A percentile compares a stretch with the other conserved stretches of the same genome.
Evolutionary conservation across 64 coral and sea anemone species (phyloP).

Genomic region (Orbicella faveolata): DNA sequence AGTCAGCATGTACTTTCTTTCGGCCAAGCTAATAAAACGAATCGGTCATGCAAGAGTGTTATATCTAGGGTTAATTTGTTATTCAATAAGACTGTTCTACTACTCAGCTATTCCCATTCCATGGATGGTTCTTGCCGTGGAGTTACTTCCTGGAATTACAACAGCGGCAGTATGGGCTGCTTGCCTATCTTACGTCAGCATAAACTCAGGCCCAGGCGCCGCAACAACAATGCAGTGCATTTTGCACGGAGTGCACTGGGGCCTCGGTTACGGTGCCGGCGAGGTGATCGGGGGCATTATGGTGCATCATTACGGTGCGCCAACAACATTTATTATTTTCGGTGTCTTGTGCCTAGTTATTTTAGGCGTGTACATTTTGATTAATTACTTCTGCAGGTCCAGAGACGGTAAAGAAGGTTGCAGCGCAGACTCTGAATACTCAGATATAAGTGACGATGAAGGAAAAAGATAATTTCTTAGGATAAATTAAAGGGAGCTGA

Average conservation of each 20-base stretch:
- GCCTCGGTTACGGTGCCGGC: conserved; percentile 97
- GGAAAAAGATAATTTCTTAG: not conserved
- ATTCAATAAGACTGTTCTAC: conserved; percentile 89
- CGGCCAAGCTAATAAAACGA: conserved; percentile 90
- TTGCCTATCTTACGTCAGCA: conserved; percentile 94
- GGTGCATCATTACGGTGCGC: conserved; percentile 95
- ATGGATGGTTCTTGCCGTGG: conserved; percentile 94
- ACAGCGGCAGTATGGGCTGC: conserved; percentile 99
- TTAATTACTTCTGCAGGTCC: conserved; percentile 77
- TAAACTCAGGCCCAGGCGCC: conserved; percentile 95
- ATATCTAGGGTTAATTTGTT: conserved; percentile 95
- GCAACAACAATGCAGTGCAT: conserved; percentile 99
- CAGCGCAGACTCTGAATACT: conserved; percentile 25
- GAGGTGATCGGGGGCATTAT: conserved; percentile 96
- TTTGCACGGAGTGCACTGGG: conserved; percentile 98
- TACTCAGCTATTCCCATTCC: conserved; percentile 93
- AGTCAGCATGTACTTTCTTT: conserved; percentile 99
- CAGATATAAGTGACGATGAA: conserved; percentile 37
- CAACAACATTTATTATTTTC: conserved; percentile 91
- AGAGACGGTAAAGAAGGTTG: conserved; percentile 45
- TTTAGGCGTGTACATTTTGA: conserved; percentile 81
- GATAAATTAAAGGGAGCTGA: not conserved
- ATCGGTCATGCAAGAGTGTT: conserved; percentile 95
- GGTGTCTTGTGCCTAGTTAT: conserved; percentile 81
- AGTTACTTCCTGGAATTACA: conserved; percentile 95